Evolutionary conservation across 2,797 vertebrate genomes (phyloP).

Genomic region (Sylvia borin): DNA sequence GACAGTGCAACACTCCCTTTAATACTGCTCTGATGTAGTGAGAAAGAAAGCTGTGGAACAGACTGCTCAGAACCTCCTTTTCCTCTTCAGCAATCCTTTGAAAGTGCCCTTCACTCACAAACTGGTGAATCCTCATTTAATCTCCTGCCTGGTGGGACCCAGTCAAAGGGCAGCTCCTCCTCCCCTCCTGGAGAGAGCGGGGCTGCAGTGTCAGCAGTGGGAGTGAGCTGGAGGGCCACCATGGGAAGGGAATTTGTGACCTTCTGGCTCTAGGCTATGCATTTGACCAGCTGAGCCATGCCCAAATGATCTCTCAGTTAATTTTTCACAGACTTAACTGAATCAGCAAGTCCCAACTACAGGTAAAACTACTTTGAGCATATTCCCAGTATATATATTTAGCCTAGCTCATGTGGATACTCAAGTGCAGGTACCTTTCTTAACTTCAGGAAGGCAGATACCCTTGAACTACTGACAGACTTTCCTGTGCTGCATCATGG

Average conservation of each 20-base stretch:
- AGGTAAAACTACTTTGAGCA: not conserved
- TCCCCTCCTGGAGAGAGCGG: not conserved
- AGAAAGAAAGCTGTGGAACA: not conserved
- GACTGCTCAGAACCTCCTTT: not conserved
- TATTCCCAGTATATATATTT: not conserved
- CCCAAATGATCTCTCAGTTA: not conserved
- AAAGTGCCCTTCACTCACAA: not conserved
- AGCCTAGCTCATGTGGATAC: not conserved
- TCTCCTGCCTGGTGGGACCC: not conserved
- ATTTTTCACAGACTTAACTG: conserved; percentile 24
- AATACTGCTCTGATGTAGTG: not conserved
- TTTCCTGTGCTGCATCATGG: not conserved
- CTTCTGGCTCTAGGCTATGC: not conserved
- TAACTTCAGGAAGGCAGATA: not conserved
- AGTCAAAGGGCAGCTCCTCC: not conserved
- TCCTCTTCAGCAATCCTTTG: not conserved
- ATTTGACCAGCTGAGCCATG: not conserved
- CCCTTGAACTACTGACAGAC: not conserved
- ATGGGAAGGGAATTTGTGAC: not conserved
- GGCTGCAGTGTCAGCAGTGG: not conserved
- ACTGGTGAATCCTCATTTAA: not conserved
- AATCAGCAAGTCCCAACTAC: not conserved
- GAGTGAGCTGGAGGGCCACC: not conserved
- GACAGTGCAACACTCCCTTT: not conserved
- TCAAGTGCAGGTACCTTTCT: not conserved